phyloP scores from a whole-genome alignment of 2,797 vertebrate species.

The Melanotaenia boesemani region DNA sequence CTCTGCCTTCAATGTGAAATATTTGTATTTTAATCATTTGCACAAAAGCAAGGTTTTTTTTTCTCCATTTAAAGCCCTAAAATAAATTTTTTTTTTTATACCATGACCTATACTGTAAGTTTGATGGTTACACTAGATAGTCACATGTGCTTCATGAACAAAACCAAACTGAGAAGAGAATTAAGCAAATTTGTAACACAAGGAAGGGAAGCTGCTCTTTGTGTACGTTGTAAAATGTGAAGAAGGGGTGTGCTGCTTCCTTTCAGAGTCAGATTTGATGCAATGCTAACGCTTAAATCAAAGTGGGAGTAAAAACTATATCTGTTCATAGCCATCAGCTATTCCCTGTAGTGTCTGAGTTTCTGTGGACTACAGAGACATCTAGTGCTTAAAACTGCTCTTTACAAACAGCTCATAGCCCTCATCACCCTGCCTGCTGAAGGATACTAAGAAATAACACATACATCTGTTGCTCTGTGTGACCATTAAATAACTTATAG shows the following conservation, averaged over 20 bases:
- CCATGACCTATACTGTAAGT: constrained; percentile 31
- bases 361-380: constrained; percentile 67
- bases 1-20: constrained; percentile 56
- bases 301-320: constrained; percentile 4
- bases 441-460: constrained; percentile 38
- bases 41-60: constrained; percentile 40
- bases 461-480: constrained; percentile 39
- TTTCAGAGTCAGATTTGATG: constrained; percentile 27
- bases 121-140: constrained; percentile 26
- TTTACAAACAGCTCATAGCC: constrained; percentile 12
- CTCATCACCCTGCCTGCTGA: constrained; percentile 34
- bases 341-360: constrained; percentile 35
- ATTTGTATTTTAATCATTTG: constrained; percentile 53
- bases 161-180: constrained; percentile 32
- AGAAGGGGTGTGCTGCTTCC: constrained; percentile 8
- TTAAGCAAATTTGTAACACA: constrained; percentile 16
- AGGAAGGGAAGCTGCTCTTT: background rate
- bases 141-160: constrained; percentile 27
- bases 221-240: constrained; percentile 12
- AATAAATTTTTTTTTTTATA: constrained; percentile 46
- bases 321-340: constrained; percentile 28
- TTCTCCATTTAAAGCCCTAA: constrained; percentile 38
- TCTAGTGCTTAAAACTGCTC: constrained; percentile 59
- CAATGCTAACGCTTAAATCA: constrained; percentile 1
- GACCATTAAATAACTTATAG: constrained; percentile 57